Evolutionary conservation across 2,797 vertebrate species (phyloP), one percentile per base, ranked within the genome.

Genomic region (Phylloscopus collybita): DNA sequence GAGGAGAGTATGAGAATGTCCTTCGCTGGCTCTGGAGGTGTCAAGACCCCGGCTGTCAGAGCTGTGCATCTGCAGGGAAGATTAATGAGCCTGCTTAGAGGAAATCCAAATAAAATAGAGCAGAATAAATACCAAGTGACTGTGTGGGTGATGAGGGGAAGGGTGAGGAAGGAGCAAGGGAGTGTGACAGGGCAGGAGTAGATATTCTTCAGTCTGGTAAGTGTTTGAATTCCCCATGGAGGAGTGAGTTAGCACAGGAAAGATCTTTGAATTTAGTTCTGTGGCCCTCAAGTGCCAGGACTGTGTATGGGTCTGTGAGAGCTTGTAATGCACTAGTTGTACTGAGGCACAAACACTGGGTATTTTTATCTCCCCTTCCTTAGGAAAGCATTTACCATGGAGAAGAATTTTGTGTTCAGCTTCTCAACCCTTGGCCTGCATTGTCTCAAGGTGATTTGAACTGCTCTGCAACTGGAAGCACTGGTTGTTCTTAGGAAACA

Each of bases 71-170:
- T 95, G 86, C 70, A 91, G 97, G 89, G 90, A 98, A 98, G 98
- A 98, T 98, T 98, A 98, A 98, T 98, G 97, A 96, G 93, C 92
- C 95, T 96, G 93, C 93, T 90, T 93, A 97, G 76, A 94, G 94
- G 97, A 97, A 97, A 97, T 87, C 82, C 94, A 92, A 98, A 97
- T 96, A 97, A 97, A 98, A 97, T 23, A 93, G 96, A 97, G 96
- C 95, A 97, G 96, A 97, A 97, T 97, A 97, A 97, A 97, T 30
- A 47, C 44, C 71, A 62, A 92, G 88, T 16, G 94, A 91, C 81
- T 64, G 91, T 22, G 32, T 93, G 87, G 93, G 88, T 93, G 90
- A 91, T 42, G 93, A 92, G 93, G 93, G 96, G 92, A 92, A 97
- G 93, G 76, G 47, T 88, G 70, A 93, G 42, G 32, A 90, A 73